These are phyloP conservation scores for Stegophylla sp. DNA, from an alignment of 2,888 invertebrate species.

Conservation along the genomic window DNA sequence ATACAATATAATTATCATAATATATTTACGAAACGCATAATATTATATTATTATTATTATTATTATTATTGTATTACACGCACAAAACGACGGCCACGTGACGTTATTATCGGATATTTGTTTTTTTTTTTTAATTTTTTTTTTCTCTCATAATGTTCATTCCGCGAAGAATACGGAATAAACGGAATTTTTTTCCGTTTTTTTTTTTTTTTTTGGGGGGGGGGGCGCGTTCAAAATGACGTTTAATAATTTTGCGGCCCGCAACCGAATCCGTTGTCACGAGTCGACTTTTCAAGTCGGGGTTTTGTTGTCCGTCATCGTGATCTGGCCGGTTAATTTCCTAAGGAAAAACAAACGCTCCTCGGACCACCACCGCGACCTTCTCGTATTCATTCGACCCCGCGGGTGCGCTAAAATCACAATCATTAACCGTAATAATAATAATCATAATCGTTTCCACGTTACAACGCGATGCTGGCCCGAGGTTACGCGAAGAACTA, in stretches of 20 bases:
- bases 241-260: too few species aligned
- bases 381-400: too few species aligned
- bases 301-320: too few species aligned
- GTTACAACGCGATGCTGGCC: too few species aligned
- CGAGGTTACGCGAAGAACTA: too few species aligned
- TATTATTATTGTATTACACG: background rate
- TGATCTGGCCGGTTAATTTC: too few species aligned
- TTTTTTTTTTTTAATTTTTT: background rate
- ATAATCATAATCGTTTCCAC: too few species aligned
- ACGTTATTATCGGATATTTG: background rate
- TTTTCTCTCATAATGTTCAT: background rate
- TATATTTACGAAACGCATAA: background rate
- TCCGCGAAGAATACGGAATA: background rate
- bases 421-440: too few species aligned
- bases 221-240: background rate
- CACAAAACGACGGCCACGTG: background rate
- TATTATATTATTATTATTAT: background rate
- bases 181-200: background rate
- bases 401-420: too few species aligned
- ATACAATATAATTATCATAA: background rate
- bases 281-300: background rate
- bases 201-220: background rate
- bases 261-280: too few species aligned
- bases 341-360: too few species aligned
- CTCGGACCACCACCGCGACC: too few species aligned